Base-by-base conservation (phyloP, 2,113 vertebrate species). In the Semnornis frantzii region DNA sequence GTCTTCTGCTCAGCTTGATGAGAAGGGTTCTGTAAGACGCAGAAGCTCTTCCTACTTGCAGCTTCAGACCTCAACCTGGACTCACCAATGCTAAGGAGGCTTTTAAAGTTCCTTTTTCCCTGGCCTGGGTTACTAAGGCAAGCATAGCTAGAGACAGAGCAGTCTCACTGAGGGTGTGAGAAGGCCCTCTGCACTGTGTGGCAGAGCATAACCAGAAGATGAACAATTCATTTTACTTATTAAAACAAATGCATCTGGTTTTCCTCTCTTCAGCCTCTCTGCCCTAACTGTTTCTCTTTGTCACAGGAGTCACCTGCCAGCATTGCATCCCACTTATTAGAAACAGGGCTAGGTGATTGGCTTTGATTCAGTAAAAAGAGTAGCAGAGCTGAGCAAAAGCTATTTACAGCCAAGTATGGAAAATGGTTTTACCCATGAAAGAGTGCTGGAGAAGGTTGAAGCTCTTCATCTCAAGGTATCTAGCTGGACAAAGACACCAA, bases 1-100 rank as follows among this genome's bases (percentile, higher is more conserved):
- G 6, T 3, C 52, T 9, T 33, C 0, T 0, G 14, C 48, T 65
- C 68, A 23, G 25, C 34, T n/a, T 0, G 0, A 34, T 1, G 2
- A 63, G 52, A 62, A 65, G 28, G 39, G 52, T n/a, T 78, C 33
- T 75, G 71, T n/a, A 71, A 65, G 50, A 6, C 12, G 16, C 63
- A 48, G 23, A 25, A 24, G 30, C 7, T 82, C 39, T 91, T 87
- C 28, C 44, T 0, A 0, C 6, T 12, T 6, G 6, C 16, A n/a
- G 0, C 24, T 71, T 37, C 18, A 70, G 25, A 21, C 5, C 44
- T 25, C 58, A 60, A 33, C 37, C 15, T 0, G 1, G 10, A 18
- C 31, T 74, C 8, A 12, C 4, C 44, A 20, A 12, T 8, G 25
- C 33, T 16, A 71, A 23, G 18, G 15, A 11, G 7, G 5, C 10